Percentiles rank a stretch among this genome's conserved stretches.
phyloP scores from a whole-genome alignment of 2,113 vertebrate species.

The Etia nguti region DNA sequence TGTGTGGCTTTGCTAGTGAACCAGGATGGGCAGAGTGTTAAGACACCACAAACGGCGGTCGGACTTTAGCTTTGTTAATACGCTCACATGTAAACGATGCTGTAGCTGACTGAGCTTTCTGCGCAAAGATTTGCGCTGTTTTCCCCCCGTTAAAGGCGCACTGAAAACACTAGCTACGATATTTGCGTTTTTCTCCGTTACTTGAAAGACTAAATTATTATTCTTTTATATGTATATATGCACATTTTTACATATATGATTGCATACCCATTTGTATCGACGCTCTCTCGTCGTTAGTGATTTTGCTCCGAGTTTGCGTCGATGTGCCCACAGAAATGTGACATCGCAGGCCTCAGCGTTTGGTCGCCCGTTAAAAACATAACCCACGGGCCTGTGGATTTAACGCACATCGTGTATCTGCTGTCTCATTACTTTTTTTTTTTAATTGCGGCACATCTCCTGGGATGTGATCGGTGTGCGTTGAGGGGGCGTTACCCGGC shows the following conservation, averaged over 20 bases:
- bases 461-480: constrained; percentile 1
- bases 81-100: not conserved
- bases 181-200: not conserved
- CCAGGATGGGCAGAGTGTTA: not conserved
- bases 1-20: not conserved
- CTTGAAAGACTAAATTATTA: too few relatives aligned
- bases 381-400: not conserved
- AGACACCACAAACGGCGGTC: not conserved
- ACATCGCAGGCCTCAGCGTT: not conserved
- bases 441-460: not conserved
- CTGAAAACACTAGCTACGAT: not conserved
- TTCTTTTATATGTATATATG: not conserved
- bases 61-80: not conserved
- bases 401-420: not conserved
- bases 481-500: constrained; percentile 48
- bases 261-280: not conserved
- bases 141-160: not conserved
- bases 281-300: not conserved
- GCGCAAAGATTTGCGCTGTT: constrained; percentile 3
- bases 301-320: not conserved
- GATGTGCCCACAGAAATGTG: not conserved
- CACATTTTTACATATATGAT: not conserved
- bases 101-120: fast-evolving
- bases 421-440: fast-evolving
- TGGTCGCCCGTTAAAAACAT: not conserved